Evolutionary conservation across 1,140 invertebrate species (phyloP).

Genomic region (Tetranychus urticae): DNA sequence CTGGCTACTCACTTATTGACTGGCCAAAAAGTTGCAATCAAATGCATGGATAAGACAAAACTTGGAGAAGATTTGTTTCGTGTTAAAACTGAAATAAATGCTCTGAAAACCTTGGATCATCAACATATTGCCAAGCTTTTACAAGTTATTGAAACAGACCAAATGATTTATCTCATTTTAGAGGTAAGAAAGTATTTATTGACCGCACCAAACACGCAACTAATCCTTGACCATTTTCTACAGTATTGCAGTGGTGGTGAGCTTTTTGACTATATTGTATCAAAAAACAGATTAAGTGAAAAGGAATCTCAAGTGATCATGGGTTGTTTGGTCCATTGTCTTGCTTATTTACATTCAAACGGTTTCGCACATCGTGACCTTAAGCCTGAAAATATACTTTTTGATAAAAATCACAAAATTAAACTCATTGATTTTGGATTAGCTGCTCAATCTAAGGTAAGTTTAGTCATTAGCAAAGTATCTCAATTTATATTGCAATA

Average conservation of each 20-base stretch:
- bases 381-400: slow-evolving; percentile 60
- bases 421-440: slow-evolving; percentile 77
- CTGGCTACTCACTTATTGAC: slow-evolving; percentile 46
- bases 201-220: background rate
- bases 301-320: slow-evolving; percentile 48
- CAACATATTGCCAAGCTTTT: slow-evolving; percentile 59
- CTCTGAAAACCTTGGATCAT: slow-evolving; percentile 50
- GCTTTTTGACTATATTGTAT: slow-evolving; percentile 60
- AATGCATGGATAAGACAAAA: slow-evolving; percentile 52
- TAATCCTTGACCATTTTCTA: background rate
- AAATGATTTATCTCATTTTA: slow-evolving; percentile 41
- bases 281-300: slow-evolving; percentile 40
- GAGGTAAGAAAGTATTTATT: slow-evolving; percentile 26
- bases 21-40: slow-evolving; percentile 58
- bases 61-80: slow-evolving; percentile 52
- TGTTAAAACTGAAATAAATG: slow-evolving; percentile 50
- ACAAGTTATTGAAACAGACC: slow-evolving; percentile 51
- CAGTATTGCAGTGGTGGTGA: slow-evolving; percentile 57
- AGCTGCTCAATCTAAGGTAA: slow-evolving; percentile 17
- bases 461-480: background rate
- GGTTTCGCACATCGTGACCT: slow-evolving; percentile 57
- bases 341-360: slow-evolving; percentile 44
- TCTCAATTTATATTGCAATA: background rate
- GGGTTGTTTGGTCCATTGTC: slow-evolving; percentile 26
- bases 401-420: slow-evolving; percentile 50